Percentiles rank a stretch among this genome's conserved stretches.
Evolutionary conservation across 1,140 invertebrate genomes (phyloP).

Genomic region (Rhizoglyphus robini): DNA sequence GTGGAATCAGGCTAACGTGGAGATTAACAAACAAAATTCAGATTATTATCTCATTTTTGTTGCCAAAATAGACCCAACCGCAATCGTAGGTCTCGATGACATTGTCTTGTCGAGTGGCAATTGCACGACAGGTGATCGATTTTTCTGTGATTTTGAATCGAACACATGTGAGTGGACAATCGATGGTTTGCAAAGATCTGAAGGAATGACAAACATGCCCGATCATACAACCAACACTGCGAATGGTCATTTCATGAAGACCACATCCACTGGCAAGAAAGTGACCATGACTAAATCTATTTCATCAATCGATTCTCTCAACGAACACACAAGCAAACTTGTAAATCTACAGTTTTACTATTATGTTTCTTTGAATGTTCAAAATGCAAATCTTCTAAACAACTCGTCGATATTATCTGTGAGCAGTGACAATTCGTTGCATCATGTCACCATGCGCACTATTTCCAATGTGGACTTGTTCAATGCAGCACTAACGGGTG

Average conservation of each 20-base stretch:
- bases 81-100: neutral
- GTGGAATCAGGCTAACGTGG: neutral
- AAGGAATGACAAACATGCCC: neutral
- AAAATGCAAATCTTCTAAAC: neutral
- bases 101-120: neutral
- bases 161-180: conserved; percentile 4
- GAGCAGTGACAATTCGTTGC: neutral
- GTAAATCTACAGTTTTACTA: neutral
- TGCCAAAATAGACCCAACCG: neutral
- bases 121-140: neutral
- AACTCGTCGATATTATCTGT: neutral
- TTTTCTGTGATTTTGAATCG: conserved; percentile 11
- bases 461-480: neutral
- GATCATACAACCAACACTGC: conserved; percentile 6
- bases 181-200: neutral
- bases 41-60: neutral
- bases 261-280: neutral
- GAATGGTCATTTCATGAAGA: neutral
- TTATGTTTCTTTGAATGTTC: neutral
- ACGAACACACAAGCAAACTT: neutral
- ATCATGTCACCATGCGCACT: neutral
- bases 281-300: neutral
- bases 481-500: neutral
- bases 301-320: neutral
- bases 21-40: neutral